Percentiles rank a stretch among this genome's conserved stretches.
Evolutionary conservation across 2,113 vertebrate genomes (phyloP).

Genomic region (Uria aalge): DNA sequence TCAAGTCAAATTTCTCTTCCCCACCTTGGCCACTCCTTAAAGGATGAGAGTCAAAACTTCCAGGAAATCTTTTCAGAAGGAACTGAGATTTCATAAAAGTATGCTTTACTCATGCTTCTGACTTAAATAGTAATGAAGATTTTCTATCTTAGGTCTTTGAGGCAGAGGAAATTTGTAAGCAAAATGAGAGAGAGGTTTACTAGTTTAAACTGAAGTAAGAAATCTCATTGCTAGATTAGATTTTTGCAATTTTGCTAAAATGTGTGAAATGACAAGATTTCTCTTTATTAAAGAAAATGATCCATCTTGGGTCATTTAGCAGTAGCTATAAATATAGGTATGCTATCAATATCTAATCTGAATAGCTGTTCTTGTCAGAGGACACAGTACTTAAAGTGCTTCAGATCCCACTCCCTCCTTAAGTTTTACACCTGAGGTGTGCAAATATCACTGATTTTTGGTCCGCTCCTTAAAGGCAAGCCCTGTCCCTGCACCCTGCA

Average conservation of each 20-base stretch:
- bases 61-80: not conserved
- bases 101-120: not conserved
- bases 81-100: not conserved
- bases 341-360: not conserved
- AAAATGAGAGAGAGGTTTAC: constrained; percentile 19
- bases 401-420: not conserved
- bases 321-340: constrained; percentile 3
- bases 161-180: constrained; percentile 1
- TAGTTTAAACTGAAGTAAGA: constrained; percentile 10
- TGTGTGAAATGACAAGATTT: constrained; percentile 20
- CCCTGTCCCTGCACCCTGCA: not conserved
- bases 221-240: not conserved
- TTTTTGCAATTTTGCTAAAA: constrained; percentile 34
- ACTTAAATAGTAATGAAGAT: not conserved
- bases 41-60: not conserved
- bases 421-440: not conserved
- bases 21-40: not conserved
- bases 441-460: not conserved
- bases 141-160: not conserved
- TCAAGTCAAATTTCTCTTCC: not conserved
- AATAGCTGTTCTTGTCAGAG: constrained; percentile 3
- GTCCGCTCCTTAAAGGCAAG: not conserved
- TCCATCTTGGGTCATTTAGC: constrained; percentile 38
- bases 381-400: not conserved
- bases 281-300: constrained; percentile 6